phyloP scores from a whole-genome alignment of 2,888 invertebrate genomes.

The Drosophila eohydei region DNA sequence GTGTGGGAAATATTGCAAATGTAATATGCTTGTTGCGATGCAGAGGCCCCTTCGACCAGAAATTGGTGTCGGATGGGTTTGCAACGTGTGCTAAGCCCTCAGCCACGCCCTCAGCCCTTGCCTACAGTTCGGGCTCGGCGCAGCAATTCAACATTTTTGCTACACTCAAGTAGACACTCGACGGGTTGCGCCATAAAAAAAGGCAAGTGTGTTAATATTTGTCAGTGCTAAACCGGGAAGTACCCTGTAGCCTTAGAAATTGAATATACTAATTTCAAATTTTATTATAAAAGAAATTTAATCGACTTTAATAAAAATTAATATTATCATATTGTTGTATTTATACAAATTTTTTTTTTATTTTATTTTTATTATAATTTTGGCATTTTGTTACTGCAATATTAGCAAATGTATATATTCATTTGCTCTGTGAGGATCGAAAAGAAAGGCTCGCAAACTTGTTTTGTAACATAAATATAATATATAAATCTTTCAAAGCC shows the following conservation, averaged over 20 bases:
- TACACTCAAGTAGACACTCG: slow-evolving; percentile 64
- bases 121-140: slow-evolving; percentile 30
- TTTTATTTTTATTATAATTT: too few relatives aligned
- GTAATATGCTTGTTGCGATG: slow-evolving; percentile 69
- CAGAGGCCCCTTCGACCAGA: slow-evolving; percentile 1
- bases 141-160: slow-evolving; percentile 63
- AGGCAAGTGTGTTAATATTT: slow-evolving; percentile 7
- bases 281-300: background rate
- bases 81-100: slow-evolving; percentile 27
- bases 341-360: too few relatives aligned
- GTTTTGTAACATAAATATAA: too few relatives aligned
- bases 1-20: slow-evolving; percentile 74
- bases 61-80: slow-evolving; percentile 7
- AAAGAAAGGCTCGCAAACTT: background rate
- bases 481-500: too few relatives aligned
- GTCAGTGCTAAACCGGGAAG: background rate
- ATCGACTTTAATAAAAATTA: too few relatives aligned
- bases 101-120: background rate
- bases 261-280: background rate
- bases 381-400: too few relatives aligned
- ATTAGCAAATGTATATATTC: too few relatives aligned
- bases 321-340: too few relatives aligned
- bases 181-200: slow-evolving; percentile 45
- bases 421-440: background rate
- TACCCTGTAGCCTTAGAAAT: slow-evolving; percentile 24